Evolutionary conservation across 2,888 invertebrate species (phyloP).

Genomic region (Drosophila ezoana): DNA sequence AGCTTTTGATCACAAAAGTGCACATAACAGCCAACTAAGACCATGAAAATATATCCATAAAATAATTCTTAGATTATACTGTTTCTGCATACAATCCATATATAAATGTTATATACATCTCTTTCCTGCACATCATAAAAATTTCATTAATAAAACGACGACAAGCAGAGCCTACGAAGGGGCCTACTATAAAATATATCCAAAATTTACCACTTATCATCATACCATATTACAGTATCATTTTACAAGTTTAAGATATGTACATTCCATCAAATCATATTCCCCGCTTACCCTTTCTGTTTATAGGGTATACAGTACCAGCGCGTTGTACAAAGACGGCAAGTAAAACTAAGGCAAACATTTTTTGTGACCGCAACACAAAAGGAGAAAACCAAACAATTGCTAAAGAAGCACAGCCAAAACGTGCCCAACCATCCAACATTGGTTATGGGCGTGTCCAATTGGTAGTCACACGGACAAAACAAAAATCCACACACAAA

Average conservation of each 20-base stretch:
- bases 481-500: conserved; percentile 7
- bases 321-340: conserved; percentile 7
- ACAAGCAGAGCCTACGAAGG: too few species aligned
- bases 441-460: conserved; percentile 53
- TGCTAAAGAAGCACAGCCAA: conserved; percentile 12
- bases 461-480: not conserved
- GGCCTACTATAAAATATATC: too few species aligned
- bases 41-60: too few species aligned
- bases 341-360: conserved; percentile 38
- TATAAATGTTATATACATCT: too few species aligned
- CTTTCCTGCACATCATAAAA: too few species aligned
- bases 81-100: not conserved
- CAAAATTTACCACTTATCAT: too few species aligned
- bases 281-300: not conserved
- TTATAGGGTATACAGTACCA: conserved; percentile 32
- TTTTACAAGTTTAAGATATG: too few species aligned
- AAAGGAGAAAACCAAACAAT: conserved; percentile 26
- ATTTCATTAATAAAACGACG: too few species aligned
- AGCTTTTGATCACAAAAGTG: not conserved
- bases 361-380: conserved; percentile 40
- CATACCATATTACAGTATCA: too few species aligned
- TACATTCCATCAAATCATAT: not conserved
- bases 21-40: too few species aligned
- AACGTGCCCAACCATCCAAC: not conserved
- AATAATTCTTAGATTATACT: not conserved